Base-by-base conservation (phyloP, 1,140 invertebrate species). In the Rhyacophila brunnea region DNA sequence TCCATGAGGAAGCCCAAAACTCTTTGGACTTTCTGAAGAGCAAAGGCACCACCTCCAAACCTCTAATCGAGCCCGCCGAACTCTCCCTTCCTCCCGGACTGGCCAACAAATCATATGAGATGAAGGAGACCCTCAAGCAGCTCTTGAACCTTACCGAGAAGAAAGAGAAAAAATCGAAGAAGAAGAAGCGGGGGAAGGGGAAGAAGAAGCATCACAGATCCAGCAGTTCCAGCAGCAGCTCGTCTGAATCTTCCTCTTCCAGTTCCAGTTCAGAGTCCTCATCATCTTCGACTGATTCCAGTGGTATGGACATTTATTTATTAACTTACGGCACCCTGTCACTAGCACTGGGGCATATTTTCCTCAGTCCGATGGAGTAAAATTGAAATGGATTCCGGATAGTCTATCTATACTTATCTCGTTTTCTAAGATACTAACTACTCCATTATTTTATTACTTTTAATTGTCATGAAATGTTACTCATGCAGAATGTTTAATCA, bases 1-100 rank as follows among this genome's bases (percentile, higher is more conserved):
- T 86, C 68, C 91, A 93, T 73, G 88, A 91, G 66, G 91, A 93
- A 71, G 91, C 91, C 0, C 84, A 88, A 59, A 89, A 87, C 67
- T 91, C 89, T 0, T 80, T 92, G 50, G 87, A 91, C 48, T 90
- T 87, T 61, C 79, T 90, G 15, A 88, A 89, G 66, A 83, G 81
- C 34, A 89, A 89, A 69, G 81, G 81, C 2, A 77, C 77, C 36
- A 75, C 68, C 9, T 65, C 64, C 2, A 84, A 83, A 63, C 81
- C 79, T 57, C 74, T 85, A 58, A 82, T 84, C 60, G 83, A 85
- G 66, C 80, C 82, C 1, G 71, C 75, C 9, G 83, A 85, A 59
- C 68, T 84, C 6, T 68, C 84, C 6, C 65, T 84, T 18, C 70
- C 86, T 48, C 83, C 83, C 20, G 78, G 78, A 14, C 62, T 81